phyloP scores from a whole-genome alignment of 2,113 vertebrate species.

The Cololabis saira region DNA sequence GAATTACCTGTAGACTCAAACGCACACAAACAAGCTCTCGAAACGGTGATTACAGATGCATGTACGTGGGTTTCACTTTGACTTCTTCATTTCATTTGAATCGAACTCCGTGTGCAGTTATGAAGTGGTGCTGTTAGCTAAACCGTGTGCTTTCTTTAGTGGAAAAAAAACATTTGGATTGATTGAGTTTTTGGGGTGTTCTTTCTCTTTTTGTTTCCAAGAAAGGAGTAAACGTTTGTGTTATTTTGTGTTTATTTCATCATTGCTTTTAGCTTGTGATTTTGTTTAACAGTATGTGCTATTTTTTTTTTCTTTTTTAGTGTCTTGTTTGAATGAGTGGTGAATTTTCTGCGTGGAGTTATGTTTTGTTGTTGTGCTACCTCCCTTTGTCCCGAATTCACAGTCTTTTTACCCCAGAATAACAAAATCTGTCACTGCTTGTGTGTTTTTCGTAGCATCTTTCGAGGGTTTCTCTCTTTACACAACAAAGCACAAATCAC shows the following conservation, averaged over 20 bases:
- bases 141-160: constrained; percentile 96
- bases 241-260: constrained; percentile 53
- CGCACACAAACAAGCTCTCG: constrained; percentile 92
- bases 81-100: constrained; percentile 84
- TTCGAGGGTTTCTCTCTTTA: constrained; percentile 66
- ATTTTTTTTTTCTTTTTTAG: constrained; percentile 45
- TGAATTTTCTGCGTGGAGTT: constrained; percentile 85
- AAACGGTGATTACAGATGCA: constrained; percentile 99
- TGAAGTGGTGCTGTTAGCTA: constrained; percentile 99
- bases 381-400: background rate
- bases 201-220: constrained; percentile 76
- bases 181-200: constrained; percentile 88
- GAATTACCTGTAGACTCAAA: constrained; percentile 98
- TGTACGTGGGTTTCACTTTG: constrained; percentile 89
- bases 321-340: constrained; percentile 90
- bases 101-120: constrained; percentile 96
- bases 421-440: constrained; percentile 81
- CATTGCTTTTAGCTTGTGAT: constrained; percentile 83
- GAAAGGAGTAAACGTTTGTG: constrained; percentile 79
- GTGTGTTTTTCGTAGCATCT: constrained; percentile 83
- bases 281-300: constrained; percentile 69
- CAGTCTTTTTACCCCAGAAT: constrained; percentile 45
- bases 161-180: constrained; percentile 69
- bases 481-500: constrained; percentile 23
- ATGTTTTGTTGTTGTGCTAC: constrained; percentile 55